Percentiles rank a stretch among this genome's conserved stretches.
These are phyloP conservation scores for Anabacerthia variegaticeps DNA, from an alignment of 2,797 vertebrate genomes.

Conservation along the genomic window DNA sequence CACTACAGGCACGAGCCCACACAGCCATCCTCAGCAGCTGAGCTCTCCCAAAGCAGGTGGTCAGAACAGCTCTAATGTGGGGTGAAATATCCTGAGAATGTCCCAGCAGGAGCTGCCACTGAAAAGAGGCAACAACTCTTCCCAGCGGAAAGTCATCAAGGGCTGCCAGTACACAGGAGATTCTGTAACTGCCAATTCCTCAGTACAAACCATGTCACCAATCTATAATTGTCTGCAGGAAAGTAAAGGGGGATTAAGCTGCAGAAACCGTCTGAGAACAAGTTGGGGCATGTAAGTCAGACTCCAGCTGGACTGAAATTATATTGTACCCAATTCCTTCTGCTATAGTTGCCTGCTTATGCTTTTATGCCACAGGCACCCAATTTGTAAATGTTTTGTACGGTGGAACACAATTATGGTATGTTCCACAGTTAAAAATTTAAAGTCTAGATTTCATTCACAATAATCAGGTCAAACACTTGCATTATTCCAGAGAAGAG, in stretches of 20 bases:
- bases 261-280: constrained; percentile 42
- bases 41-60: constrained; percentile 21
- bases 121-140: background rate
- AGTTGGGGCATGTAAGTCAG: constrained; percentile 26
- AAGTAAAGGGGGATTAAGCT: constrained; percentile 1
- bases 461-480: background rate
- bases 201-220: background rate
- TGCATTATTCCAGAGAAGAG: background rate
- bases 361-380: background rate
- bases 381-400: background rate
- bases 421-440: background rate
- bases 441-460: background rate
- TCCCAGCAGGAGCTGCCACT: constrained; percentile 3
- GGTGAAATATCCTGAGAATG: background rate
- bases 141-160: background rate
- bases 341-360: constrained; percentile 8
- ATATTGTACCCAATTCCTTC: background rate
- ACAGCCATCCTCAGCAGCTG: background rate
- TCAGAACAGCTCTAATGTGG: background rate
- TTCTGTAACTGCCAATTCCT: background rate
- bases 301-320: background rate
- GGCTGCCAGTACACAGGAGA: background rate
- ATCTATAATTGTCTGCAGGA: constrained; percentile 12
- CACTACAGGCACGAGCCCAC: background rate
- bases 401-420: background rate